These are phyloP conservation scores for Mactra quadrangularis DNA, from an alignment of 1,140 invertebrate species.

Conservation along the genomic window DNA sequence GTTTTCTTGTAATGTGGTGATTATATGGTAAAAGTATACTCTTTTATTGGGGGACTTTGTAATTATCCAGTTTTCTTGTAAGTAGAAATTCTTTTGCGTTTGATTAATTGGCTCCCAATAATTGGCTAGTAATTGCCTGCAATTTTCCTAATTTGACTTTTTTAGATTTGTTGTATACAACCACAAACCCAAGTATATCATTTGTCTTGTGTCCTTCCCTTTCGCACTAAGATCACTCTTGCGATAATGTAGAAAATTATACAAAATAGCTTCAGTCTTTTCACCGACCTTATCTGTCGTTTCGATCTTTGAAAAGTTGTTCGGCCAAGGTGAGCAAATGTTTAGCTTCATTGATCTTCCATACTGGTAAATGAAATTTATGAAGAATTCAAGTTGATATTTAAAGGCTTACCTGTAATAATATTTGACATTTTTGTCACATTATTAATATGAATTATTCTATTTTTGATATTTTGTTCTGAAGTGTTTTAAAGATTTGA, in stretches of 20 bases:
- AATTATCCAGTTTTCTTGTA: no score
- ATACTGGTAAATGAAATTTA: background rate
- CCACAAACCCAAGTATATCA: slow-evolving; percentile 40
- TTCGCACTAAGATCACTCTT: slow-evolving; percentile 44
- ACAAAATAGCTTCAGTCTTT: slow-evolving; percentile 48
- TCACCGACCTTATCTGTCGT: slow-evolving; percentile 7
- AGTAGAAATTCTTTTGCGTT: no score
- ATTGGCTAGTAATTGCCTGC: background rate
- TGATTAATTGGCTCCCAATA: no score
- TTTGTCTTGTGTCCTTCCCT: background rate
- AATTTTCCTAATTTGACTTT: background rate
- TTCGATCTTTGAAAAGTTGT: slow-evolving; percentile 35
- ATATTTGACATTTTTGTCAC: no score
- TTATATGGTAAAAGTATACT: no score
- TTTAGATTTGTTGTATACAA: background rate
- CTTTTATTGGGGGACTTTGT: no score
- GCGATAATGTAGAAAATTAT: slow-evolving; percentile 38
- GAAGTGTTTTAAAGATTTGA: no score
- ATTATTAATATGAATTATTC: no score
- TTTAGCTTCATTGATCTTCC: slow-evolving; percentile 9
- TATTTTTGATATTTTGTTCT: no score
- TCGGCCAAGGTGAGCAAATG: background rate
- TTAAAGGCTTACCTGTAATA: no score
- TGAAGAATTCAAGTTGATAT: background rate
- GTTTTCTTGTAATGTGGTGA: no score